Percentiles rank a stretch among this genome's conserved stretches.
Evolutionary conservation across 2,888 invertebrate species (phyloP).

Genomic region (Agapetus fuscipes): DNA sequence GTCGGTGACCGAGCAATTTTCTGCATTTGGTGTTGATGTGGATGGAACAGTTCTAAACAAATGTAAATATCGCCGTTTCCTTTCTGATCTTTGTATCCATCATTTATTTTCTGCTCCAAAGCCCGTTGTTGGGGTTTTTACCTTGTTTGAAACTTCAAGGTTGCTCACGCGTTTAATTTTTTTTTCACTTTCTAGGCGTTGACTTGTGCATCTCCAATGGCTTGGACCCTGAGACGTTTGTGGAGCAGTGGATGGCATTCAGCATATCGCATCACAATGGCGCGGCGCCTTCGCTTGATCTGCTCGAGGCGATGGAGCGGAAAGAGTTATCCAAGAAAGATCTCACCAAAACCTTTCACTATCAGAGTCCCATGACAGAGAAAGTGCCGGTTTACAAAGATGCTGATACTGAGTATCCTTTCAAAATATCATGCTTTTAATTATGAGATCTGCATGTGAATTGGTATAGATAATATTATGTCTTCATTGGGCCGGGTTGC

Average conservation of each 20-base stretch:
- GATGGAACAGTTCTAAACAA: slow-evolving; percentile 44
- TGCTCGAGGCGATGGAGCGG: slow-evolving; percentile 52
- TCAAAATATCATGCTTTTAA: slow-evolving; percentile 26
- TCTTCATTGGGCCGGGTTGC: no score
- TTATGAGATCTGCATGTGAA: no score
- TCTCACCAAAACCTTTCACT: slow-evolving; percentile 27
- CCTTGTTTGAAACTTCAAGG: slow-evolving; percentile 10
- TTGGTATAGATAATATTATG: no score
- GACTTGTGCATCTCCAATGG: slow-evolving; percentile 55
- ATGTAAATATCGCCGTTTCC: slow-evolving; percentile 35
- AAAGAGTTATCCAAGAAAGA: slow-evolving; percentile 51
- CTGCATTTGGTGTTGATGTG: slow-evolving; percentile 50
- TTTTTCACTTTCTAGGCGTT: slow-evolving; percentile 35
- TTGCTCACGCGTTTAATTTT: slow-evolving; percentile 13
- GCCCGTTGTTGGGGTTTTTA: no score
- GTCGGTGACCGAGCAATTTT: slow-evolving; percentile 52
- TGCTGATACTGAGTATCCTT: slow-evolving; percentile 39
- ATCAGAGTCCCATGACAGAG: no score
- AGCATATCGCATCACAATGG: slow-evolving; percentile 55
- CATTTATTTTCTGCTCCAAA: slow-evolving; percentile 3
- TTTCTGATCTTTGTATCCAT: slow-evolving; percentile 11
- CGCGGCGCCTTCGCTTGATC: slow-evolving; percentile 48
- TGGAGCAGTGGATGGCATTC: slow-evolving; percentile 72
- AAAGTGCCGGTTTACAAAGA: slow-evolving; percentile 36
- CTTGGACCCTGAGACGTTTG: slow-evolving; percentile 58